Evolutionary conservation across 1,140 invertebrate genomes (phyloP).

Genomic region (Metopolophium dirhodum): DNA sequence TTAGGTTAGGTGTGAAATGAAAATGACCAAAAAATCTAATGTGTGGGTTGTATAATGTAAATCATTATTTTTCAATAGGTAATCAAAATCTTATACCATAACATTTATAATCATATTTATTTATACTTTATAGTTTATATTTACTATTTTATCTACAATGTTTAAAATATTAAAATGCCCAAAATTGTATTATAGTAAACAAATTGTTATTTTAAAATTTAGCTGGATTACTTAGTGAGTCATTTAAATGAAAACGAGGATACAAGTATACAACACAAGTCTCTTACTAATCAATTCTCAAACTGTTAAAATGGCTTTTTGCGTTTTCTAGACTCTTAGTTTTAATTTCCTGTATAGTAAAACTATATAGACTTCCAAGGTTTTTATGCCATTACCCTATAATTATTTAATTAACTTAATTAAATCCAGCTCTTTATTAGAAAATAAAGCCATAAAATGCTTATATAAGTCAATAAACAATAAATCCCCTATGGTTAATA

Average conservation of each 20-base stretch:
- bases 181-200: not conserved
- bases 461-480: not conserved
- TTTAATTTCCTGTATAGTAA: not conserved
- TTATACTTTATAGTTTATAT: not conserved
- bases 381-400: not conserved
- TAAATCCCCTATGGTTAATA: not conserved
- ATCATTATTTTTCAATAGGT: not conserved
- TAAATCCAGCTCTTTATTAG: not conserved
- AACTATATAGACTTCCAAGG: not conserved
- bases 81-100: not conserved
- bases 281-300: not conserved
- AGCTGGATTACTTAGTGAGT: not conserved
- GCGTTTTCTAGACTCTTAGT: not conserved
- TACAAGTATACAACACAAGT: not conserved
- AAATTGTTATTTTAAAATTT: not conserved
- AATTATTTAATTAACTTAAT: not conserved
- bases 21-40: not conserved
- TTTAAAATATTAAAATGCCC: not conserved
- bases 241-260: no score
- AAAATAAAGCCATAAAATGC: not conserved
- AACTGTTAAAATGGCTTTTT: not conserved
- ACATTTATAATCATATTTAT: no score
- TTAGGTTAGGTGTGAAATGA: no score
- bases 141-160: not conserved
- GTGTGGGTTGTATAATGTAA: not conserved